Percentiles rank a stretch among this genome's conserved stretches.
Evolutionary conservation across 2,888 invertebrate genomes (phyloP).

Genomic region (Eupsilia transversa): DNA sequence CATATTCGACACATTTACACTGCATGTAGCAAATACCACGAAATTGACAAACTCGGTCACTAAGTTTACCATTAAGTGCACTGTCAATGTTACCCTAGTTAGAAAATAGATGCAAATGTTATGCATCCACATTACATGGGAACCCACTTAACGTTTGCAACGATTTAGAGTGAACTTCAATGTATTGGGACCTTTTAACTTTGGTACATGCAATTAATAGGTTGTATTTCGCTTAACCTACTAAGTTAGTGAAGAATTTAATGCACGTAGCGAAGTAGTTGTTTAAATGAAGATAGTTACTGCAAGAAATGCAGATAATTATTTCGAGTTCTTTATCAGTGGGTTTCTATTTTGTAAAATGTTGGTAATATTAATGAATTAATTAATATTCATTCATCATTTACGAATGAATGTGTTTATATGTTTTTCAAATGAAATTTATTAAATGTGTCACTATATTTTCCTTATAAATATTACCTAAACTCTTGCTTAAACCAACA

Average conservation of each 20-base stretch:
- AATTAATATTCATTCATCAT: no score
- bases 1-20: constrained; percentile 27
- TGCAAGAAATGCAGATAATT: background rate
- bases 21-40: constrained; percentile 37
- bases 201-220: constrained; percentile 42
- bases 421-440: no score
- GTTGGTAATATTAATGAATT: no score
- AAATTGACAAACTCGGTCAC: constrained; percentile 60
- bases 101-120: constrained; percentile 62
- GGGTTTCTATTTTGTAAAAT: background rate
- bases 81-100: constrained; percentile 50
- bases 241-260: background rate
- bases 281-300: background rate
- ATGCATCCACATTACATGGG: constrained; percentile 60
- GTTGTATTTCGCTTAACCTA: background rate
- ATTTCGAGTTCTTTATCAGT: background rate
- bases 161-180: constrained; percentile 69
- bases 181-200: constrained; percentile 74
- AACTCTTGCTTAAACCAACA: background rate
- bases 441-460: constrained; percentile 15
- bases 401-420: no score
- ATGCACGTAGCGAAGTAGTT: background rate
- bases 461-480: constrained; percentile 7
- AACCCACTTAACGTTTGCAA: constrained; percentile 64
- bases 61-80: constrained; percentile 42